Conservation (phyloP, 1,140 invertebrate species). For the Parasteatoda tepidariorum region DNA sequence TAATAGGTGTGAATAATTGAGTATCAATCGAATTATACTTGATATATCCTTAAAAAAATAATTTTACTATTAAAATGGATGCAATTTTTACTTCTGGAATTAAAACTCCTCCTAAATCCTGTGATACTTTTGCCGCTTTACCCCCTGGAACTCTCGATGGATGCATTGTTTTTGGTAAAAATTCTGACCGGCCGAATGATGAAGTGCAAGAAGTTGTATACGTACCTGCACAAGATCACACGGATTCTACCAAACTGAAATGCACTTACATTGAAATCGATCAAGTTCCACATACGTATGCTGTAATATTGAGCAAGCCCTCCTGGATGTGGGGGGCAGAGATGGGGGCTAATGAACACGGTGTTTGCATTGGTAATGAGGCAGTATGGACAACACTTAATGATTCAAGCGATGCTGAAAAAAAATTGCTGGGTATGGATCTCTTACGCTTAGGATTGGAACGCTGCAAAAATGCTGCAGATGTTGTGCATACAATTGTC, state of each 20-base stretch:
- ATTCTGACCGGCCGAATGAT: slow-evolving; percentile 78
- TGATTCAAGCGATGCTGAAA: slow-evolving; percentile 72
- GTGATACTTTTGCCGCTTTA: slow-evolving; percentile 80
- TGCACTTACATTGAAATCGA: slow-evolving; percentile 82
- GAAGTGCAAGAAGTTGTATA: slow-evolving; percentile 82
- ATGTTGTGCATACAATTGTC: slow-evolving; percentile 76
- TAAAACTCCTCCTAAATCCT: slow-evolving; percentile 66
- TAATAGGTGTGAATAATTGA: no score
- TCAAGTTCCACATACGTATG: slow-evolving; percentile 73
- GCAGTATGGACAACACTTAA: slow-evolving; percentile 76
- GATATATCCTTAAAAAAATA: no score
- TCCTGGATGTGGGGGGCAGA: slow-evolving; percentile 86
- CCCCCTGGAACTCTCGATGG: slow-evolving; percentile 74
- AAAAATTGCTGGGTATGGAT: slow-evolving; percentile 79
- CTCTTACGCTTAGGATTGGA: slow-evolving; percentile 79
- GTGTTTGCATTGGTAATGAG: slow-evolving; percentile 80
- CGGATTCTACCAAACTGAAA: slow-evolving; percentile 71
- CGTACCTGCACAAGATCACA: slow-evolving; percentile 70
- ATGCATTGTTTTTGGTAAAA: slow-evolving; percentile 79
- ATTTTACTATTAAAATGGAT: no score
- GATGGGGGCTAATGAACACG: slow-evolving; percentile 82
- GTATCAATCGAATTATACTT: no score
- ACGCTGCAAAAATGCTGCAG: slow-evolving; percentile 73
- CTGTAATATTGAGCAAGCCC: slow-evolving; percentile 80
- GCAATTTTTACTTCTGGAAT: not conserved